Evolutionary conservation across 2,888 invertebrate species (phyloP).

Genomic region (Oscheius sp.): DNA sequence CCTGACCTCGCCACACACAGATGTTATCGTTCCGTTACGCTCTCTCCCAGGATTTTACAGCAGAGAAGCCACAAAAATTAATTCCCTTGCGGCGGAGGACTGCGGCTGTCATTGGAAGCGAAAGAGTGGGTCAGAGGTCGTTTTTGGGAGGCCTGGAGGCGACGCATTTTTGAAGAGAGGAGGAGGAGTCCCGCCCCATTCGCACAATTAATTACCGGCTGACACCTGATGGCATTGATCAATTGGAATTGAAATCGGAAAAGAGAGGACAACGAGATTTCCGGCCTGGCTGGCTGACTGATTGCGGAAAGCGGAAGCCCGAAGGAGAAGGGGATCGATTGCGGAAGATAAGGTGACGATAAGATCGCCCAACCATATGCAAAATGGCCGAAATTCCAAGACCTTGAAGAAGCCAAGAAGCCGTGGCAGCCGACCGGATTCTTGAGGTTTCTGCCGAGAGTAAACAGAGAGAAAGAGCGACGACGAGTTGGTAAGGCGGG

Average conservation of each 20-base stretch:
- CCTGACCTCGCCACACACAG: constrained; percentile 22
- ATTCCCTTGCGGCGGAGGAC: constrained; percentile 5
- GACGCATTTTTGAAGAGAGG: constrained; percentile 12
- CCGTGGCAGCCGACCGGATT: neutral
- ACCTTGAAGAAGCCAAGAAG: neutral
- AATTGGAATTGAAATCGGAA: constrained; percentile 1
- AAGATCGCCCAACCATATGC: constrained; percentile 21
- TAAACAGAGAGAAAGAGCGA: neutral
- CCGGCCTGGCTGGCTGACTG: neutral
- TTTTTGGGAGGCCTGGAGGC: neutral
- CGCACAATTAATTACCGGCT: neutral
- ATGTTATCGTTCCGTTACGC: constrained; percentile 29
- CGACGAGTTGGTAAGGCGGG: neutral
- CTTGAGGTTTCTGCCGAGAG: constrained; percentile 21
- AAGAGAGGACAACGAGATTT: constrained; percentile 21
- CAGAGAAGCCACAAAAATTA: constrained; percentile 19
- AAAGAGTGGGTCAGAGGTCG: neutral
- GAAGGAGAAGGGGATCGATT: constrained; percentile 17
- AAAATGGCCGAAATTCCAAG: neutral
- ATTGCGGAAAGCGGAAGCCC: constrained; percentile 11
- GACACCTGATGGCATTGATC: constrained; percentile 2
- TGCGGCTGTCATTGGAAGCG: constrained; percentile 24
- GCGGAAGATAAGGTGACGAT: constrained; percentile 25
- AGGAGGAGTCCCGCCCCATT: neutral
- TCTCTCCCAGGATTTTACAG: constrained; percentile 16